These are phyloP conservation scores for Aldrovandia affinis DNA, from an alignment of 2,797 vertebrate genomes.

Conservation along the genomic window DNA sequence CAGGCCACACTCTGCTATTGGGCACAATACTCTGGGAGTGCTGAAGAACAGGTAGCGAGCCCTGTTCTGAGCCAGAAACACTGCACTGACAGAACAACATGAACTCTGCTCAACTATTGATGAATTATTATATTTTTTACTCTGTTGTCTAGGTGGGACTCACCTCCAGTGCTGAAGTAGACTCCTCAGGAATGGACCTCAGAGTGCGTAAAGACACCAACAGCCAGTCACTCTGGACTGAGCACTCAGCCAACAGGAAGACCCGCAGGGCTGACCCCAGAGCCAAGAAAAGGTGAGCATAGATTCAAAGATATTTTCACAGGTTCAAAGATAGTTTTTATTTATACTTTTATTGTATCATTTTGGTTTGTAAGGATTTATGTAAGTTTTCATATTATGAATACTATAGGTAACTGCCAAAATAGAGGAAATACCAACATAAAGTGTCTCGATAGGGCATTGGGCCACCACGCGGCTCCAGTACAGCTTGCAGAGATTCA, in stretches of 20 bases:
- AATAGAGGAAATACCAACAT: too few species aligned
- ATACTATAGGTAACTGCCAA: too few species aligned
- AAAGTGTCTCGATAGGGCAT: too few species aligned
- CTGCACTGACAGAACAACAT: not conserved
- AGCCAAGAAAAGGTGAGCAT: constrained; percentile 59
- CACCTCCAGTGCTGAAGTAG: constrained; percentile 43
- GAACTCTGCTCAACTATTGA: not conserved
- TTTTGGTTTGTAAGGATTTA: not conserved
- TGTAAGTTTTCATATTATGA: not conserved
- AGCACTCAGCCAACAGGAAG: constrained; percentile 32
- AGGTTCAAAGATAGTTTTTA: not conserved
- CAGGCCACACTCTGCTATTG: constrained; percentile 64
- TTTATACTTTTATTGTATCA: too few species aligned
- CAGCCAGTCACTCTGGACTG: not conserved
- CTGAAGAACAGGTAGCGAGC: constrained; percentile 47
- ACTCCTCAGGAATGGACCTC: constrained; percentile 47
- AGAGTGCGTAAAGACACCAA: constrained; percentile 34
- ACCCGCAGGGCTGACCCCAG: constrained; percentile 28
- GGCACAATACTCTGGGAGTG: constrained; percentile 32
- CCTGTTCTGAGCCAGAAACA: not conserved
- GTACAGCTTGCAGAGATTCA: too few species aligned
- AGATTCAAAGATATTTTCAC: not conserved
- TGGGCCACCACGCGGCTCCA: too few species aligned
- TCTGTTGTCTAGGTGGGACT: constrained; percentile 25
- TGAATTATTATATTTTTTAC: too few species aligned